Percentiles rank a stretch among this genome's conserved stretches.
These are phyloP conservation scores for Arizona elegans DNA, from an alignment of 2,113 vertebrate species.

Conservation along the genomic window DNA sequence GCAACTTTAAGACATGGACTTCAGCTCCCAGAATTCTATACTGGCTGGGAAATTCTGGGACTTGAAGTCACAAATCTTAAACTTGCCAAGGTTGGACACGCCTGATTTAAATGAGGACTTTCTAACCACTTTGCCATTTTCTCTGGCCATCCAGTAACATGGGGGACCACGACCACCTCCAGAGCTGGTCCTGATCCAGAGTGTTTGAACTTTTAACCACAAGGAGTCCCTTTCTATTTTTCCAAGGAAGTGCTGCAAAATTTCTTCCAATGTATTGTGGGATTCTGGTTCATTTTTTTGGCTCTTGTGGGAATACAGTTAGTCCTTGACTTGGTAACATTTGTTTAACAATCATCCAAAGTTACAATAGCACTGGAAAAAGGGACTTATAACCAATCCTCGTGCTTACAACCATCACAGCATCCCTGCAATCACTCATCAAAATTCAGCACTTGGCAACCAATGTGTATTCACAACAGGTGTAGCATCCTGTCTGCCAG, in stretches of 20 bases:
- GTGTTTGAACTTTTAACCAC: background rate
- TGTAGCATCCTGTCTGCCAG: background rate
- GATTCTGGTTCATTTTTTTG: background rate
- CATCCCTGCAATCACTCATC: background rate
- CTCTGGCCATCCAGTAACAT: background rate
- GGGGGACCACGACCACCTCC: background rate
- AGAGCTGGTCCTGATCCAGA: background rate
- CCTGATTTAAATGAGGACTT: background rate
- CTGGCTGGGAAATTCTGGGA: background rate
- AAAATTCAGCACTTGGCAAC: background rate
- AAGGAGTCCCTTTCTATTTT: background rate
- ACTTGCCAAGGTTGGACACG: background rate
- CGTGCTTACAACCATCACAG: background rate
- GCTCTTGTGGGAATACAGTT: background rate
- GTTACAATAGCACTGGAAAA: background rate
- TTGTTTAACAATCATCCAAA: background rate
- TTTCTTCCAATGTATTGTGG: background rate
- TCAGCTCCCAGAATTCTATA: background rate
- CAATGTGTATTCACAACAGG: background rate
- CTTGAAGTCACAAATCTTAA: background rate
- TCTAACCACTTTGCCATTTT: background rate
- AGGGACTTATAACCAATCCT: background rate
- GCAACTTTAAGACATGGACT: background rate
- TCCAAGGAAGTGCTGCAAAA: background rate
- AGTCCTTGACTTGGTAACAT: background rate